Percentiles rank a stretch among this genome's conserved stretches.
Evolutionary conservation across 2,797 vertebrate genomes (phyloP).

Genomic region (Cirrhinus mrigala): DNA sequence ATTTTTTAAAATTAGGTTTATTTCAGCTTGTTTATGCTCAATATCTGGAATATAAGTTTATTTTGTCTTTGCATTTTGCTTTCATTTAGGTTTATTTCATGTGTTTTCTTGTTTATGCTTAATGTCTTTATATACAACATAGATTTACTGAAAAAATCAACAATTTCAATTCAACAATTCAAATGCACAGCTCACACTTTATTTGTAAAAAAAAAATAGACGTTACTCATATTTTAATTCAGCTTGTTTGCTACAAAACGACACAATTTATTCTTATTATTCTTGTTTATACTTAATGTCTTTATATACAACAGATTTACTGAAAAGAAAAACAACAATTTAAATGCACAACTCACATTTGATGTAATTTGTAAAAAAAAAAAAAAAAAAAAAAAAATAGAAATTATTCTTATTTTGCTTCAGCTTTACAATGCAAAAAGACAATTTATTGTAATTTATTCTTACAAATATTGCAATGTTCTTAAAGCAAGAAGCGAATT

Average conservation of each 20-base stretch:
- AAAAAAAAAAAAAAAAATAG: too few relatives aligned
- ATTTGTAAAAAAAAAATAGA: too few relatives aligned
- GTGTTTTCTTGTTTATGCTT: neutral
- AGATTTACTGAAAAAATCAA: too few relatives aligned
- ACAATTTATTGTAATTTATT: too few relatives aligned
- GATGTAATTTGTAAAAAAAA: neutral
- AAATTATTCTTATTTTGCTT: neutral
- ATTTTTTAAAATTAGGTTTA: neutral
- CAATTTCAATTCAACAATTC: too few relatives aligned
- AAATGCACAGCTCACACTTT: too few relatives aligned
- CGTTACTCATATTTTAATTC: too few relatives aligned
- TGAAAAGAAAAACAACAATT: too few relatives aligned
- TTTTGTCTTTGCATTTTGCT: neutral
- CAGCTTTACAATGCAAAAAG: too few relatives aligned
- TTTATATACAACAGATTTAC: neutral
- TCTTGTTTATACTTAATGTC: neutral
- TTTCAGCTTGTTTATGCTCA: neutral
- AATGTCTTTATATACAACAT: neutral
- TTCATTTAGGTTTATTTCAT: neutral
- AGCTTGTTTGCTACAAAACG: too few relatives aligned
- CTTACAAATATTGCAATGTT: too few relatives aligned
- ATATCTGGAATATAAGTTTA: neutral
- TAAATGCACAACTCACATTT: neutral
- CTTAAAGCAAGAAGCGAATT: too few relatives aligned
- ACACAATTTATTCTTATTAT: neutral